These are phyloP conservation scores for Ambastaia sidthimunki DNA, from an alignment of 2,797 vertebrate genomes.

Conservation along the genomic window DNA sequence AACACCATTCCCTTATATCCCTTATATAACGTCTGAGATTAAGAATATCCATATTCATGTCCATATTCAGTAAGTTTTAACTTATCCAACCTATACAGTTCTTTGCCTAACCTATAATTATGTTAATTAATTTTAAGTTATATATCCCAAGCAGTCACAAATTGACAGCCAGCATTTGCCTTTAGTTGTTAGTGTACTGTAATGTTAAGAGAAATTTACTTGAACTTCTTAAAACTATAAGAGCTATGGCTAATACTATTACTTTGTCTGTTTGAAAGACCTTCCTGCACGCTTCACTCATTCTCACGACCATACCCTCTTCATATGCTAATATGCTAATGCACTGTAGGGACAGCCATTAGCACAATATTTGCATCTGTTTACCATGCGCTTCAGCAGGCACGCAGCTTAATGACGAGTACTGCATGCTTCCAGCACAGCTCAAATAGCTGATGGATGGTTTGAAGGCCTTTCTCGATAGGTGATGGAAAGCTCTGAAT, in stretches of 20 bases:
- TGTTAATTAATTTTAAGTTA: background rate
- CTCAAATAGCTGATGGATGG: constrained; percentile 53
- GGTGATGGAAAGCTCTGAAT: constrained; percentile 54
- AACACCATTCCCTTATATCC: too few relatives aligned
- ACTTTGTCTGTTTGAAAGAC: constrained; percentile 26
- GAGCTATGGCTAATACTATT: constrained; percentile 22
- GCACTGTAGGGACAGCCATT: constrained; percentile 56
- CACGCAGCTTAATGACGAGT: constrained; percentile 53
- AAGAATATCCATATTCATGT: background rate
- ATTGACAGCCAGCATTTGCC: background rate
- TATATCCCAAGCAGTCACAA: background rate
- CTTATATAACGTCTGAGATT: background rate
- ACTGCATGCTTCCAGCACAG: constrained; percentile 36
- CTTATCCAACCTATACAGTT: background rate
- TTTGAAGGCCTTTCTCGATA: constrained; percentile 48
- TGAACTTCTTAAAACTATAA: background rate
- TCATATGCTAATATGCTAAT: constrained; percentile 56
- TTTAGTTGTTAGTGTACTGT: constrained; percentile 9
- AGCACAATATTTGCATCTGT: constrained; percentile 61
- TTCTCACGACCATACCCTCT: constrained; percentile 45
- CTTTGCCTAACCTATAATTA: too few relatives aligned
- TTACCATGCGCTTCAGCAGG: constrained; percentile 48
- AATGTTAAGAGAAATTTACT: background rate
- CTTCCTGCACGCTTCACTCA: constrained; percentile 16
- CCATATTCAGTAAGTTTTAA: background rate